These are phyloP conservation scores for Choristoneura fumiferana DNA, from an alignment of 1,140 invertebrate genomes.

Conservation along the genomic window DNA sequence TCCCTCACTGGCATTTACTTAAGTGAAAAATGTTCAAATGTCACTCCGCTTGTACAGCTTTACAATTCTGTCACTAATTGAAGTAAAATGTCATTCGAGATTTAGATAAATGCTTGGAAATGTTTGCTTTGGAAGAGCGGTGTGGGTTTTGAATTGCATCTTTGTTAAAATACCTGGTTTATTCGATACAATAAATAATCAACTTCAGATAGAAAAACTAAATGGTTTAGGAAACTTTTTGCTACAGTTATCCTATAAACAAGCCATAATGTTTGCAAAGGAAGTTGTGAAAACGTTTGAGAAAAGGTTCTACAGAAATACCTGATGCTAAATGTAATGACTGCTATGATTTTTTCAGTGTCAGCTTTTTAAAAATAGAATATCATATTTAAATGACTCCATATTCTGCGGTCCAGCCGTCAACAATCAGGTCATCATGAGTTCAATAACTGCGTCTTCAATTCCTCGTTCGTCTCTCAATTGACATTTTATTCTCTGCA, in stretches of 20 bases:
- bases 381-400: not conserved
- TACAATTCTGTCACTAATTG: constrained; percentile 35
- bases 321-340: too few species aligned
- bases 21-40: constrained; percentile 46
- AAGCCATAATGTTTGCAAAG: too few species aligned
- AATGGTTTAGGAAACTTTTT: too few species aligned
- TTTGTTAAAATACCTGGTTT: not conserved
- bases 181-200: too few species aligned
- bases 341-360: too few species aligned
- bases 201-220: too few species aligned
- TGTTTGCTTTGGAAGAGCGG: constrained; percentile 7
- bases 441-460: constrained; percentile 72
- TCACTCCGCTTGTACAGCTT: constrained; percentile 33
- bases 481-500: constrained; percentile 74
- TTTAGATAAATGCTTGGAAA: constrained; percentile 36
- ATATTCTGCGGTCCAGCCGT: constrained; percentile 41
- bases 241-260: too few species aligned
- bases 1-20: constrained; percentile 51
- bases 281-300: too few species aligned
- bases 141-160: constrained; percentile 10
- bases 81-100: constrained; percentile 43
- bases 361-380: too few species aligned
- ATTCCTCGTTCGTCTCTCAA: constrained; percentile 67
- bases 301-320: too few species aligned
- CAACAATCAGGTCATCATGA: constrained; percentile 60